Base-by-base conservation (phyloP, 2,113 vertebrate genomes). In the Sprattus sprattus region DNA sequence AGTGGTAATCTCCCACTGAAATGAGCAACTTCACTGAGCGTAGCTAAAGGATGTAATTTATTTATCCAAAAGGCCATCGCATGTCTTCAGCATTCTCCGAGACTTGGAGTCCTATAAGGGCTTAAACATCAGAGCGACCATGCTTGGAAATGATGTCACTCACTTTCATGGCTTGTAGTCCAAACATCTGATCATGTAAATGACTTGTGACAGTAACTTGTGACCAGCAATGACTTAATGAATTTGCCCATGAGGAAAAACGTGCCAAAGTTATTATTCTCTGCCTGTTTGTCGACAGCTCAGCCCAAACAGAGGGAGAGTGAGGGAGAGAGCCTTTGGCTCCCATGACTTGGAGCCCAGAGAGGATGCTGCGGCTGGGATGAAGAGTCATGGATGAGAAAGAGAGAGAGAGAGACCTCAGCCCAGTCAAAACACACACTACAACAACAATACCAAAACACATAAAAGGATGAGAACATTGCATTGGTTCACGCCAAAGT, bases 151-250 rank as follows among this genome's bases (percentile, higher is more conserved):
- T 78, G 28, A 78, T 28, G 15, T 78, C 71, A 78, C 25, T 25
- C 22, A 0, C 64, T 71, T 25, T 25, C 15, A 10, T 39, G 10
- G 32, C 32, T 16, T 11, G 13, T 11, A 39, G 71, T 78, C 71
- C 71, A 78, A 28, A 78, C 71, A 78, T 78, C 71, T 78, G 71
- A 78, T 78, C 28, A 39, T 78, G 28, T 5, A 78, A 78, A 78
- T 2, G 4, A 32, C 9, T 39, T 16, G 71, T 78, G 28, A 32
- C 71, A 78, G 71, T 78, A 39, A 28, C 71, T 75, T 78, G 28
- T 39, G 71, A 39, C 71, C 71, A 5, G 11, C 4, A 39, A 39
- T 78, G 71, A 78, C 15, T 39, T 44, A 78, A 39, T 78, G 71
- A 16, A 11, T 71, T 32, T 78, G 71, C 28, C 25, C 71, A 39